phyloP scores from a whole-genome alignment of 2,113 vertebrate genomes.

The Microtus pennsylvanicus region DNA sequence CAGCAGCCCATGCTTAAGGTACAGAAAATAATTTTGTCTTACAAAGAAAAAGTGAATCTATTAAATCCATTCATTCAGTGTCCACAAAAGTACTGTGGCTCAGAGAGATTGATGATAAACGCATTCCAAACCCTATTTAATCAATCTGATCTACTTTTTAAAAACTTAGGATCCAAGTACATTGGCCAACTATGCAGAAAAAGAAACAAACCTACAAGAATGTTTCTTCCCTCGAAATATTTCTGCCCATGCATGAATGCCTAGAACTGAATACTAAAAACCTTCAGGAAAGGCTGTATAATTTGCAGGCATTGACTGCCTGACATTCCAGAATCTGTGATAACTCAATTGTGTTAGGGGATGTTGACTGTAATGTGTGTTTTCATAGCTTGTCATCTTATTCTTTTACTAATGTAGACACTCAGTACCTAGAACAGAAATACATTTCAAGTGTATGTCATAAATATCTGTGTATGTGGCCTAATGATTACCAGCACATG shows the following conservation, averaged over 20 bases:
- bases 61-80: slow-evolving; percentile 2
- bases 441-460: neutral
- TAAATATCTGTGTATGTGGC: neutral
- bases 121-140: slow-evolving; percentile 18
- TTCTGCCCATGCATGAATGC: neutral
- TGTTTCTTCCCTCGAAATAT: neutral
- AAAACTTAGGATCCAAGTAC: slow-evolving; percentile 8
- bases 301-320: neutral
- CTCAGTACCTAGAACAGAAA: neutral
- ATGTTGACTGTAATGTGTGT: neutral
- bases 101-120: neutral
- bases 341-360: slow-evolving; percentile 33
- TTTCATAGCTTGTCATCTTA: neutral
- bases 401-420: slow-evolving; percentile 11
- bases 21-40: slow-evolving; percentile 35
- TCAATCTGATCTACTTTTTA: slow-evolving; percentile 7
- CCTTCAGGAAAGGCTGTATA: neutral
- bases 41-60: neutral
- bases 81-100: neutral
- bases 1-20: neutral
- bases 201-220: slow-evolving; percentile 27
- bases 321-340: slow-evolving; percentile 30
- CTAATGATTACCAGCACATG: slow-evolving; percentile 53
- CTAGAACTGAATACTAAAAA: neutral
- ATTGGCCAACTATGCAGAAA: neutral